Conservation (phyloP, 2,888 invertebrate species). For the Prosopocoilus inquinatus region DNA sequence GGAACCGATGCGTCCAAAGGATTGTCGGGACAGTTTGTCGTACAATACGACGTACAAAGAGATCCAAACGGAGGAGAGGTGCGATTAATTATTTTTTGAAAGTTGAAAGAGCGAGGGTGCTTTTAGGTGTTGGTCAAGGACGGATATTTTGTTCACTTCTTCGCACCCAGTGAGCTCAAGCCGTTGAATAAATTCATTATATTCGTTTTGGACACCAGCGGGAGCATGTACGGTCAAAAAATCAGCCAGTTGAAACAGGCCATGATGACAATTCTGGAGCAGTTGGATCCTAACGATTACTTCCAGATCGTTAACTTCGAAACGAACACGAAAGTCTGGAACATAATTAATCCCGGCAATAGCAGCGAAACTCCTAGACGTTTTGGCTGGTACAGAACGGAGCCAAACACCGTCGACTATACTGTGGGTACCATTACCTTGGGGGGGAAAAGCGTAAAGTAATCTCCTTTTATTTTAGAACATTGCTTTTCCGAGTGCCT, state of each 20-base stretch:
- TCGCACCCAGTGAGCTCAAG: slow-evolving; percentile 61
- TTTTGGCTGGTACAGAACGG: neutral
- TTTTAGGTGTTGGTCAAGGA: slow-evolving; percentile 60
- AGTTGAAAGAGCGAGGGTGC: neutral
- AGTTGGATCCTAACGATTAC: slow-evolving; percentile 61
- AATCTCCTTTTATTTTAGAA: neutral
- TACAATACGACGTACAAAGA: slow-evolving; percentile 69
- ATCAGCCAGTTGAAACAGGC: slow-evolving; percentile 65
- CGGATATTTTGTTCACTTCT: slow-evolving; percentile 76
- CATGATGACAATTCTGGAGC: slow-evolving; percentile 65
- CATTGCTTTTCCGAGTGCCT: slow-evolving; percentile 48
- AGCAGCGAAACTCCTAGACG: neutral
- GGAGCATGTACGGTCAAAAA: slow-evolving; percentile 70
- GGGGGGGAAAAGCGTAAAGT: neutral
- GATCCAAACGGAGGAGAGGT: slow-evolving; percentile 60
- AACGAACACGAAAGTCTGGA: slow-evolving; percentile 55
- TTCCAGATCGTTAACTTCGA: slow-evolving; percentile 69
- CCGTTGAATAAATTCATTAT: slow-evolving; percentile 66
- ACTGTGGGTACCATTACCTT: neutral
- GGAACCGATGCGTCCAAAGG: slow-evolving; percentile 50
- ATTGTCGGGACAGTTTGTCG: slow-evolving; percentile 63
- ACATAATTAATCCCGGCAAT: slow-evolving; percentile 39
- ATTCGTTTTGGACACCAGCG: slow-evolving; percentile 75
- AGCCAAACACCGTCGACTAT: neutral
- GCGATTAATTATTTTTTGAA: neutral